phyloP scores from a whole-genome alignment of 1,140 invertebrate species.

The Neodiprion virginianus region DNA sequence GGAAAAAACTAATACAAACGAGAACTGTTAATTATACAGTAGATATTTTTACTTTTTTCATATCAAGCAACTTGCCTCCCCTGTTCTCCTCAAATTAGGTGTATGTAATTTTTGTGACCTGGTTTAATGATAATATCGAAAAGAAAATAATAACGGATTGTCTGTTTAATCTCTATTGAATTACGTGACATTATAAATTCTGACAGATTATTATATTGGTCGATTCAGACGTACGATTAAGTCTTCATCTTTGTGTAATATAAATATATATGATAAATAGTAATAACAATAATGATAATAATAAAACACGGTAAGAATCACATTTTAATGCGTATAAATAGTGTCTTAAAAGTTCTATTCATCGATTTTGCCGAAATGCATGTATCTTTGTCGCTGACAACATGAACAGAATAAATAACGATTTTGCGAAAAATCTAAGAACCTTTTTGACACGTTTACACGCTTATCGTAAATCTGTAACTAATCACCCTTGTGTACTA shows the following conservation, averaged over 20 bases:
- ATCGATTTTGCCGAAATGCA: neutral
- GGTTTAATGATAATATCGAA: slow-evolving; percentile 44
- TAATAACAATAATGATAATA: slow-evolving; percentile 32
- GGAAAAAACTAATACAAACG: neutral
- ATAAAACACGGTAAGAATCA: slow-evolving; percentile 40
- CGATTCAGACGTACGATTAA: slow-evolving; percentile 48
- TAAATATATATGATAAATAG: slow-evolving; percentile 39
- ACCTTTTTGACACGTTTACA: no score
- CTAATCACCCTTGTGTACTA: no score
- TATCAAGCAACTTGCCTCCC: neutral
- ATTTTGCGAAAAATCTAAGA: no score
- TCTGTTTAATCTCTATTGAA: slow-evolving; percentile 45
- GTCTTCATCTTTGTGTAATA: slow-evolving; percentile 55
- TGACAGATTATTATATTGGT: slow-evolving; percentile 45
- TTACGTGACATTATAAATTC: slow-evolving; percentile 36
- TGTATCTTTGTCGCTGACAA: neutral
- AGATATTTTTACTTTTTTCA: slow-evolving; percentile 11
- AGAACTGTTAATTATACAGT: slow-evolving; percentile 3
- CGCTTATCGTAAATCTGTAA: no score
- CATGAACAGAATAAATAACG: no score
- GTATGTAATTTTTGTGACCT: slow-evolving; percentile 47
- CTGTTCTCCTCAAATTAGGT: slow-evolving; percentile 22
- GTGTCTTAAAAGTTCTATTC: neutral
- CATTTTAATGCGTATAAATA: slow-evolving; percentile 6
- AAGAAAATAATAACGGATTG: slow-evolving; percentile 25